Conservation (phyloP, 2,113 vertebrate species). For the Channa maculata region DNA sequence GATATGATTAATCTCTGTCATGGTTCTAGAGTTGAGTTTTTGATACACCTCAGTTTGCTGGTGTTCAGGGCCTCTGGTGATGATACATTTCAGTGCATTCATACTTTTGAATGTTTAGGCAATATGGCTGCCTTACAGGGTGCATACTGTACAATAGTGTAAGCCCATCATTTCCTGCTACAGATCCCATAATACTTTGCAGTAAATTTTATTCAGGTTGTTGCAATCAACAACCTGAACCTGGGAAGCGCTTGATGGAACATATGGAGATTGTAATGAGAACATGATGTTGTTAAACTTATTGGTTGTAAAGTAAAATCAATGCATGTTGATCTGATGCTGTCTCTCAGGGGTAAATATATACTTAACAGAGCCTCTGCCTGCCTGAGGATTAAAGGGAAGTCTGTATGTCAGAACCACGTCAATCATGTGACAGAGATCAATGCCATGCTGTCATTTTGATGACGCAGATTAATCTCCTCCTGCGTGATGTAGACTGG, state of each 20-base stretch:
- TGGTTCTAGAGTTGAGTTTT: slow-evolving; percentile 12
- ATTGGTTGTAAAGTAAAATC: slow-evolving; percentile 4
- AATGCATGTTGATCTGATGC: slow-evolving; percentile 6
- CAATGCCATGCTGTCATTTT: slow-evolving; percentile 41
- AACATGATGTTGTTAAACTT: neutral
- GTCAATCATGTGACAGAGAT: slow-evolving; percentile 54
- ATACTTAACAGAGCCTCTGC: neutral
- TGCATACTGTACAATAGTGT: neutral
- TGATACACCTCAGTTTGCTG: neutral
- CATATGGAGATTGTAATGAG: neutral
- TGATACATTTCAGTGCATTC: neutral
- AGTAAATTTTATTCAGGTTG: neutral
- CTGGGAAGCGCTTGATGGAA: neutral
- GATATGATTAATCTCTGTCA: slow-evolving; percentile 36
- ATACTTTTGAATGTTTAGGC: slow-evolving; percentile 21
- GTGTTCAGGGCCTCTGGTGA: slow-evolving; percentile 3
- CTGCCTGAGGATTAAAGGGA: slow-evolving; percentile 16
- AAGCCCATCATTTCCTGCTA: neutral
- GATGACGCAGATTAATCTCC: slow-evolving; percentile 46
- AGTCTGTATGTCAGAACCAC: slow-evolving; percentile 32
- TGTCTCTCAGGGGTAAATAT: slow-evolving; percentile 7
- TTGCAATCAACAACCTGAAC: neutral
- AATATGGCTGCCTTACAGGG: neutral
- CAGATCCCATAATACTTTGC: neutral
- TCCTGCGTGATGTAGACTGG: slow-evolving; percentile 29